phyloP scores from a whole-genome alignment of 2,888 invertebrate species.

The Sabatieria punctata region DNA sequence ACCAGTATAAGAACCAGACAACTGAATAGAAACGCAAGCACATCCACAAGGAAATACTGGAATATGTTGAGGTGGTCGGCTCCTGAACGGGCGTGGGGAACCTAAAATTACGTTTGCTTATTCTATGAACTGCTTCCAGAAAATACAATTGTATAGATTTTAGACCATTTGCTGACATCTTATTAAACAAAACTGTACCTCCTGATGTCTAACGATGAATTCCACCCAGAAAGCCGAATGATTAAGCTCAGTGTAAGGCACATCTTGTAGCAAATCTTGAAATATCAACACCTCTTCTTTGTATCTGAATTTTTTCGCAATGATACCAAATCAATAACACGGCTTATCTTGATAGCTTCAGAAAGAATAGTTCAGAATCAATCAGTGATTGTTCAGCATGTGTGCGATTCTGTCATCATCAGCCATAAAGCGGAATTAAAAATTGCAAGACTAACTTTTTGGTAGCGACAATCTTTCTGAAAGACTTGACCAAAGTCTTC shows the following conservation, averaged over 20 bases:
- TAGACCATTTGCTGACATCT: too few species aligned
- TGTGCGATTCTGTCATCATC: too few species aligned
- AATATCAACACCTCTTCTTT: slow-evolving; percentile 26
- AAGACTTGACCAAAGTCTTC: slow-evolving; percentile 12
- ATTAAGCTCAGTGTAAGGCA: slow-evolving; percentile 29
- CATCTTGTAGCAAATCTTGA: slow-evolving; percentile 29
- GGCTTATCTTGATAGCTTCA: background rate
- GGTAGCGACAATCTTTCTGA: slow-evolving; percentile 12
- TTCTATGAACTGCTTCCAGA: too few species aligned
- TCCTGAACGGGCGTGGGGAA: slow-evolving; percentile 28
- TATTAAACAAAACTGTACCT: too few species aligned
- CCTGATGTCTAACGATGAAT: slow-evolving; percentile 31
- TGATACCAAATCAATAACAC: background rate
- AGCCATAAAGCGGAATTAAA: too few species aligned
- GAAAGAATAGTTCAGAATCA: background rate
- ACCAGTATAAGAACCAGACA: slow-evolving; percentile 11
- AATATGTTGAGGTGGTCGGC: slow-evolving; percentile 29
- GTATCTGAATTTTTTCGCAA: slow-evolving; percentile 17
- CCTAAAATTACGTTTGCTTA: too few species aligned
- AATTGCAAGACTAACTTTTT: slow-evolving; percentile 15
- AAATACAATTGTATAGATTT: too few species aligned
- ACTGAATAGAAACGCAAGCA: slow-evolving; percentile 23
- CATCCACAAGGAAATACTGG: slow-evolving; percentile 31
- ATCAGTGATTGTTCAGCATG: too few species aligned
- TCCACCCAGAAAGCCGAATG: slow-evolving; percentile 32